Percentiles rank a stretch among this genome's conserved stretches.
phyloP scores from a whole-genome alignment of 2,888 invertebrate genomes.

The Blera fallax region DNA sequence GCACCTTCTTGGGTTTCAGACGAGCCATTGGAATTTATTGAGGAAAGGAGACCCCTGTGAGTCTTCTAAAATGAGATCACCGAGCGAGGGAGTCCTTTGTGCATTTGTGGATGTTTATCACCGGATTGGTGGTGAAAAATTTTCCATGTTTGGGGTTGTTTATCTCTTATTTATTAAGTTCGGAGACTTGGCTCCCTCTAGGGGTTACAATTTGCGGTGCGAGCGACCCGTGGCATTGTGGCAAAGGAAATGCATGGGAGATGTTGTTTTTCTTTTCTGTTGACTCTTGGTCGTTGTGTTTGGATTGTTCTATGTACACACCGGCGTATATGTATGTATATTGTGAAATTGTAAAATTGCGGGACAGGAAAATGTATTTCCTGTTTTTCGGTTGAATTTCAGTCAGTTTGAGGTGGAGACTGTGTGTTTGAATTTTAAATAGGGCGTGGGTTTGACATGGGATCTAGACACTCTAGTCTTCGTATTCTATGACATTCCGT shows the following conservation, averaged over 20 bases:
- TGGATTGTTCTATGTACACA: neutral
- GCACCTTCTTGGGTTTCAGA: slow-evolving; percentile 3
- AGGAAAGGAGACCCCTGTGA: neutral
- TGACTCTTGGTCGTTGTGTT: slow-evolving; percentile 2
- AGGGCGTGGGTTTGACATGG: neutral
- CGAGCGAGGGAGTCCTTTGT: neutral
- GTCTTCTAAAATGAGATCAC: neutral
- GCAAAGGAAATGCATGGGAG: neutral
- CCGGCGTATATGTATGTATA: neutral
- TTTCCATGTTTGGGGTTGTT: slow-evolving; percentile 12
- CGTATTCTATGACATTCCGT: no score
- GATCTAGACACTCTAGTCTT: no score
- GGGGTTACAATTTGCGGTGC: slow-evolving; percentile 8
- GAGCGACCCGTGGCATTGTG: neutral
- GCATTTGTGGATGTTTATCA: slow-evolving; percentile 1
- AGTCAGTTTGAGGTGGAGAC: no score
- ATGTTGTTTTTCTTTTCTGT: neutral
- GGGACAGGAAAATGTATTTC: slow-evolving; percentile 2
- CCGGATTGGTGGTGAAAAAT: neutral
- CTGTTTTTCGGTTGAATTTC: slow-evolving; percentile 4
- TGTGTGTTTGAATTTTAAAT: no score
- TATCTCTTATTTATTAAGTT: slow-evolving; percentile 28
- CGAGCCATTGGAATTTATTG: neutral
- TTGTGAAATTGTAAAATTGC: neutral
- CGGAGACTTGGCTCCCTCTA: neutral